phyloP scores from a whole-genome alignment of 2,113 vertebrate species.

The Anarhynchus alexandrinus region DNA sequence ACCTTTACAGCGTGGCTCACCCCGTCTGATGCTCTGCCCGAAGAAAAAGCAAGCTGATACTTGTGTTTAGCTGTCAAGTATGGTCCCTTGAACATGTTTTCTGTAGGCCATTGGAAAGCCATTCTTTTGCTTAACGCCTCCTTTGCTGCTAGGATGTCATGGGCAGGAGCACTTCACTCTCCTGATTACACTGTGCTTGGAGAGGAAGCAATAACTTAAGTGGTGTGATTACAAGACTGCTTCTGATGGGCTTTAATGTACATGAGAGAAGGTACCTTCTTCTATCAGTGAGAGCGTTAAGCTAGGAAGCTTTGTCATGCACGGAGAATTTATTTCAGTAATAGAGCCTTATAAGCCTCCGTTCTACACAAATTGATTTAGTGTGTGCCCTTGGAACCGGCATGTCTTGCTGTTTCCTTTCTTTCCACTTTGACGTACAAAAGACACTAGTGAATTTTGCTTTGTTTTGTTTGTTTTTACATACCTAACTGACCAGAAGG shows the following conservation, averaged over 20 bases:
- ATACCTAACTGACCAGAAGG: neutral
- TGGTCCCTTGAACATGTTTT: neutral
- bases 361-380: neutral
- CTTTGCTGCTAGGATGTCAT: neutral
- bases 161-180: neutral
- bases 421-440: neutral
- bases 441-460: neutral
- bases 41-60: neutral
- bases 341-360: neutral
- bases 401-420: neutral
- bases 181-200: neutral
- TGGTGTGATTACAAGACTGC: neutral
- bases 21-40: neutral
- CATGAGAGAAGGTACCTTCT: neutral
- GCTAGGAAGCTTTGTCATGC: neutral
- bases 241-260: neutral
- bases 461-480: neutral
- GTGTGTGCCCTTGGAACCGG: neutral
- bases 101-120: neutral
- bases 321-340: neutral
- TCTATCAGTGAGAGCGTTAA: neutral
- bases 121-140: accelerated
- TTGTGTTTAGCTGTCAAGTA: constrained; percentile 17
- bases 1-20: neutral
- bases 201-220: constrained; percentile 25